Evolutionary conservation across 2,888 invertebrate genomes (phyloP).

Genomic region (Cactoblastis cactorum): DNA sequence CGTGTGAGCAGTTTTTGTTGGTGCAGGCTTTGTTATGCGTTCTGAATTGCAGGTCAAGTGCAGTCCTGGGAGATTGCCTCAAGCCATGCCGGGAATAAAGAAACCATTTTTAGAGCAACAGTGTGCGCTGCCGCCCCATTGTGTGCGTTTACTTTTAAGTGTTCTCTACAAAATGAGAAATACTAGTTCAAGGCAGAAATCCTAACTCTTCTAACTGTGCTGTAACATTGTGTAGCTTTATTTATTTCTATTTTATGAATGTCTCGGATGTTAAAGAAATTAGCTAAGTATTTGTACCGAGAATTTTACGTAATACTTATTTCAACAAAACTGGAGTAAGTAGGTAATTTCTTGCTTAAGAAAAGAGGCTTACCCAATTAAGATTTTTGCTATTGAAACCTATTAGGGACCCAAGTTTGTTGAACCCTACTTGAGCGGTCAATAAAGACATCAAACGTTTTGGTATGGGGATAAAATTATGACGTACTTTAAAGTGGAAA

Average conservation of each 20-base stretch:
- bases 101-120: constrained; percentile 32
- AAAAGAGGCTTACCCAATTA: background rate
- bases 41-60: constrained; percentile 66
- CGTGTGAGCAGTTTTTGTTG: constrained; percentile 27
- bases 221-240: constrained; percentile 2
- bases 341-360: background rate
- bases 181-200: constrained; percentile 10
- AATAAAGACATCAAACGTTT: background rate
- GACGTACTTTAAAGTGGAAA: no score
- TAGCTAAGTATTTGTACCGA: background rate
- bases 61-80: constrained; percentile 56
- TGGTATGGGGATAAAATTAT: background rate
- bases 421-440: background rate
- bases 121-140: constrained; percentile 6
- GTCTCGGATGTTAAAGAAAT: background rate
- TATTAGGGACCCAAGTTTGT: background rate
- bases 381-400: background rate
- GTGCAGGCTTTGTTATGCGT: constrained; percentile 47
- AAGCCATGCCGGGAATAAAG: constrained; percentile 36
- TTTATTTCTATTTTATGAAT: constrained; percentile 2
- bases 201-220: background rate
- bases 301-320: background rate
- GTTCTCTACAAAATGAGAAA: constrained; percentile 6
- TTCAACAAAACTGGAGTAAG: background rate
- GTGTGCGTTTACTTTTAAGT: constrained; percentile 10